phyloP scores from a whole-genome alignment of 2,888 invertebrate genomes.

The Lordiphosa fenestrarum region DNA sequence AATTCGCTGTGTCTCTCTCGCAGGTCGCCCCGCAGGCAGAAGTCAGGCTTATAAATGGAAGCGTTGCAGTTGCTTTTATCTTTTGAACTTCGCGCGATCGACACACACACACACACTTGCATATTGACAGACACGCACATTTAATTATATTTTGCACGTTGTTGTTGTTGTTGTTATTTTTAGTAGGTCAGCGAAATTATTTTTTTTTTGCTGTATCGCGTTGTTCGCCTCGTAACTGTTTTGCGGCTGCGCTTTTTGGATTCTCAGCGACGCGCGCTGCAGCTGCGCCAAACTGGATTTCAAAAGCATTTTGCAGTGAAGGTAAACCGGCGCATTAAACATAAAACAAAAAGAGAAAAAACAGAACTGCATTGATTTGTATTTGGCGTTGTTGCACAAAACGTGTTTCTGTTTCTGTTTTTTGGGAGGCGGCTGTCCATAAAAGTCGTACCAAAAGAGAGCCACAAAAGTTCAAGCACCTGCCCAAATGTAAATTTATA shows the following conservation, averaged over 20 bases:
- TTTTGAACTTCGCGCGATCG: not conserved
- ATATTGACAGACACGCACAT: conserved; percentile 47
- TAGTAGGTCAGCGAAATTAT: conserved; percentile 72
- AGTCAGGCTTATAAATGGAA: no score
- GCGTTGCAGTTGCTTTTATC: no score
- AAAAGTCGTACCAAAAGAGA: conserved; percentile 33
- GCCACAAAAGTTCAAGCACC: conserved; percentile 59
- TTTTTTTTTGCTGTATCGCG: conserved; percentile 20
- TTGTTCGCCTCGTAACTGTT: conserved; percentile 44
- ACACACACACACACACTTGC: not conserved
- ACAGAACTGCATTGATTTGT: conserved; percentile 54
- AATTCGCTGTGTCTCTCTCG: no score
- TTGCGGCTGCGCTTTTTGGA: conserved; percentile 38
- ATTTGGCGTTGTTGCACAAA: conserved; percentile 54
- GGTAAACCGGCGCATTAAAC: conserved; percentile 69
- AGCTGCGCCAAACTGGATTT: conserved; percentile 64
- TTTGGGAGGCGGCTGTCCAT: conserved; percentile 38
- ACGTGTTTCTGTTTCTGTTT: conserved; percentile 50
- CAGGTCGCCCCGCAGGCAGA: no score
- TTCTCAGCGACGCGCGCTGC: conserved; percentile 33
- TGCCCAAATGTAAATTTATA: conserved; percentile 47
- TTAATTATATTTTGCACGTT: conserved; percentile 61
- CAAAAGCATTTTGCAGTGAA: conserved; percentile 55
- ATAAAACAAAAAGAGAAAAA: conserved; percentile 14
- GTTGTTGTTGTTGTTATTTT: conserved; percentile 44